Base-by-base conservation (phyloP, 1,140 invertebrate genomes). In the Latrodectus geometricus region DNA sequence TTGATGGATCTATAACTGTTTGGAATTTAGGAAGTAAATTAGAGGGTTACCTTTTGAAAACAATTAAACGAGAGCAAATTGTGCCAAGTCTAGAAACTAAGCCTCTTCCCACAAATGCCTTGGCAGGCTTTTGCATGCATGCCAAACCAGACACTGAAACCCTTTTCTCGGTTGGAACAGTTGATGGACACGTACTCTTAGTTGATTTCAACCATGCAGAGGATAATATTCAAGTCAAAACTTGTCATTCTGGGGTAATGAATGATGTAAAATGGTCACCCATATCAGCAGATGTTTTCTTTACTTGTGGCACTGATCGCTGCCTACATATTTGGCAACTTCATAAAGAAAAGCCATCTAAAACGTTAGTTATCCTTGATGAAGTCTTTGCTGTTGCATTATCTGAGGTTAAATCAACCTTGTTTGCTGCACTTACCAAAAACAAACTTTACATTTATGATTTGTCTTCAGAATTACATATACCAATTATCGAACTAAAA, bases 241-340 rank as follows among this genome's bases (percentile, higher is more conserved):
- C 69, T 48, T 86, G 83, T 15, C 83, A 86, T 50, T 69, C 70
- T 50, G 83, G 83, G 9, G 66, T 74, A 9, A 9, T 69, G 7
- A 76, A 77, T 49, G 83, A 77, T 77, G 0, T 86, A 56, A 56
- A 86, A 48, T 86, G 83, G 83, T 86, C 83, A 17, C 83, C 83
- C 15, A 4, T 78, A 8, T 74, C 68, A 21, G 35, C 52, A 15
- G 68, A 86, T 86, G 73, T 78, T 11, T 86, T 86, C 35, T 23
- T 78, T 14, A 78, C 83, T 20, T 77, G 83, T 49, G 68, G 74
- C 5, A 73, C 65, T 0, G 83, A 86, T 72, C 65, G 54, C 8
- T 21, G 11, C 5, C 8, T 86, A 12, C n/a, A n/a, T 20, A 72
- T 86, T 15, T 78, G 83, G 83, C 20, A 86, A 35, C 8, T 20